A percentile compares a stretch with the other conserved stretches of the same genome.
phyloP scores from a whole-genome alignment of 2,888 invertebrate species.

The Candidula unifasciata region DNA sequence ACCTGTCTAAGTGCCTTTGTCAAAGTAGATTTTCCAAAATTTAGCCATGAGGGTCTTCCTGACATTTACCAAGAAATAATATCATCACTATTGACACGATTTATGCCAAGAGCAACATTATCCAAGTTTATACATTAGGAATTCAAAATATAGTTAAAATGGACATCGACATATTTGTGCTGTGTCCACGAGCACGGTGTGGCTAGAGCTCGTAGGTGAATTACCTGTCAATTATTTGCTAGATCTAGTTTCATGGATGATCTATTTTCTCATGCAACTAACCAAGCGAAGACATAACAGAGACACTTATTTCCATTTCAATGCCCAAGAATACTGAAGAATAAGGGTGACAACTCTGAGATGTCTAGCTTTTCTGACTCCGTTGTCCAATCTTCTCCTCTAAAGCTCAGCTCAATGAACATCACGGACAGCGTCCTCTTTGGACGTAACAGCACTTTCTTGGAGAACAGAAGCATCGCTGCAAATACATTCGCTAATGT shows the following conservation, averaged over 20 bases:
- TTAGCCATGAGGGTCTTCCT: no score
- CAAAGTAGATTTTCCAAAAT: no score
- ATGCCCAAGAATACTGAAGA: background rate
- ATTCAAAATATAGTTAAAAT: background rate
- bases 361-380: conserved; percentile 42
- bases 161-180: background rate
- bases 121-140: no score
- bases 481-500: background rate
- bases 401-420: conserved; percentile 14
- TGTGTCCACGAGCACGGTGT: background rate
- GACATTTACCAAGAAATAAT: no score
- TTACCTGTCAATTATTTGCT: background rate
- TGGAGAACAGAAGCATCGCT: conserved; percentile 11
- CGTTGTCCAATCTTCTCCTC: conserved; percentile 11
- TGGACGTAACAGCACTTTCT: conserved; percentile 17
- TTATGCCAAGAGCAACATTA: no score
- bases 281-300: background rate
- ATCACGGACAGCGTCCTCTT: conserved; percentile 15
- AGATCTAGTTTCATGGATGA: background rate
- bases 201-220: background rate
- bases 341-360: background rate
- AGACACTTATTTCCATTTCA: background rate
- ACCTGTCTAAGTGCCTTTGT: no score
- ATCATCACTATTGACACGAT: no score
- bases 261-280: background rate